Evolutionary conservation across 2,113 vertebrate species (phyloP), one percentile per base, ranked within the genome.

Genomic region (Hemichromis elongatus): DNA sequence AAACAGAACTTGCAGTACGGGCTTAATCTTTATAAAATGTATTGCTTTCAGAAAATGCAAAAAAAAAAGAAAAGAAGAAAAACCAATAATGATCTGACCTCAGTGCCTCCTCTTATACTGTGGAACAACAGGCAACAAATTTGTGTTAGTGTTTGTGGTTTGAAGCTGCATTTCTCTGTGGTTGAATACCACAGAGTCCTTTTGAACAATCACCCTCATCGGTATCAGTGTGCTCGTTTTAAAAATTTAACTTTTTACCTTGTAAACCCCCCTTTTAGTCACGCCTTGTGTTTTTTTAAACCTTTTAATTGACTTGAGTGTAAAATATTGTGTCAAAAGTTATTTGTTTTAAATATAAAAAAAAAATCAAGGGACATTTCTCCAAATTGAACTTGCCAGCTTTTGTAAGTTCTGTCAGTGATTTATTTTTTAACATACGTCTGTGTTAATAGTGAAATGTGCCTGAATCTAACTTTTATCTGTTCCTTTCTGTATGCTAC

Each of bases 61-160:
- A 91, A 82, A 81, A 94, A 53, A 80, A 95, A 92, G n/a, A 91
- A 90, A 78, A 82, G 93, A 57, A 82, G 95, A 45, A 79, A 68
- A 55, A 86, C 33, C 45, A 37, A 42, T 92, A 95, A 55, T 82
- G 75, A 95, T 95, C 75, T 81, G 89, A 97, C 96, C 90, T 95
- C 96, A 97, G 97, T 98, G 97, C 97, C 97, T 98, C 96, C 88
- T 85, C 80, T 90, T 88, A 24, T 80, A 86, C 88, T 89, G 92
- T 85, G 82, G 91, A 89, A 88, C 78, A 88, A 80, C 9, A 79
- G 82, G 84, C 83, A 85, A 81, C 73, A 40, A 70, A 73, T 3
- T 45, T 68, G 12, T 21, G 26, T 81, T 59, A 21, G 52, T 59
- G 61, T 83, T 40, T 83, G 75, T 30, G 59, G 85, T 85, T 90